A percentile compares a stretch with the other conserved stretches of the same genome.
These are phyloP conservation scores for Bradypus variegatus DNA, from an alignment of 2,797 vertebrate species.

Conservation along the genomic window DNA sequence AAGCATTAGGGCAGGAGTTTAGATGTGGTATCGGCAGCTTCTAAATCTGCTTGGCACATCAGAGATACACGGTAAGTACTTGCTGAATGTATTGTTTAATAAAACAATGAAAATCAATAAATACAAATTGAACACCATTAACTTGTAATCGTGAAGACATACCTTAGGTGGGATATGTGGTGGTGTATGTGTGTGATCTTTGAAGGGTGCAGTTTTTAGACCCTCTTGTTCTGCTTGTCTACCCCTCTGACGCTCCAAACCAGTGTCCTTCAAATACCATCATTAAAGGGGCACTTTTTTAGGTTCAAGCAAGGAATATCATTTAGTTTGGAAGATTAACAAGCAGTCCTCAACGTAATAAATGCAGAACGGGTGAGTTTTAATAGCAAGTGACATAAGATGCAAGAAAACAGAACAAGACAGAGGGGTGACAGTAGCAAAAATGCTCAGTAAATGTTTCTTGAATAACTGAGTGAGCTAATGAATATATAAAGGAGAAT, in stretches of 20 bases:
- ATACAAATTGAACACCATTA: neutral
- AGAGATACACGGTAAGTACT: neutral
- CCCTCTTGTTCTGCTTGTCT: neutral
- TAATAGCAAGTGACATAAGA: neutral
- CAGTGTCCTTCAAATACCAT: fast-evolving
- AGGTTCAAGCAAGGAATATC: neutral
- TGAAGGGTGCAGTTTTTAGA: neutral
- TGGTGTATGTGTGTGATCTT: fast-evolving
- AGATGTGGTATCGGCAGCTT: neutral
- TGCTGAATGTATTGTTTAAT: neutral
- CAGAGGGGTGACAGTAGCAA: neutral
- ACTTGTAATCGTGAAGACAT: neutral
- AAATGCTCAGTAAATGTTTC: neutral
- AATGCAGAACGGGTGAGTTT: neutral
- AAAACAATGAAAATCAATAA: neutral
- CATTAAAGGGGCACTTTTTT: neutral
- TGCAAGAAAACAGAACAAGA: neutral
- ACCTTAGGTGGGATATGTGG: too few relatives aligned
- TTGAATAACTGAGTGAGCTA: neutral
- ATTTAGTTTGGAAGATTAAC: neutral
- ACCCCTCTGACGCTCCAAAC: neutral
- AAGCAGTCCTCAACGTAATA: neutral
- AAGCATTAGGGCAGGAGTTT: neutral
- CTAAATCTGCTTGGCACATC: neutral
- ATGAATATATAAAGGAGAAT: neutral